Evolutionary conservation across 2,888 invertebrate species (phyloP), one percentile per base, ranked within the genome.

Genomic region (Dynastes grantii): DNA sequence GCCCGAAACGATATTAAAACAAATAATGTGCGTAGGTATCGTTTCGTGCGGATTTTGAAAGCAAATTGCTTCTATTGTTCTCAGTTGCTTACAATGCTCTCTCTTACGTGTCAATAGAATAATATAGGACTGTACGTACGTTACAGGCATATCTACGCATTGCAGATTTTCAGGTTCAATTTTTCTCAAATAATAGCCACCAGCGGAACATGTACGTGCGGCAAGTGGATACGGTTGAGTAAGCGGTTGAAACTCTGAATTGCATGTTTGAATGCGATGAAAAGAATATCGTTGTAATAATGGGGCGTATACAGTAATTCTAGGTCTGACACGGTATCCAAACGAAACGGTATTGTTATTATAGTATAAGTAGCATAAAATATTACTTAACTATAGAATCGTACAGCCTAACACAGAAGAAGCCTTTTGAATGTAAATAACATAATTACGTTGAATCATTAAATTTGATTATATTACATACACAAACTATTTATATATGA

Each of bases 151-250:
- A 53, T 13, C 13, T 53, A 53, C 53, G 53, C 53, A 53, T 16
- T 53, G 53, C 53, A 53, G 53, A 53, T 53, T 53, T 53, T 16
- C 53, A 53, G 16, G 53, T 53, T 16, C 16, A 53, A 53, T 53
- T 53, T 53, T 53, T 53, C 53, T 53, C 13, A 53, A 53, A 53
- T 53, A 53, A 53, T 53, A 53, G 53, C 53, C n/a, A 37, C 32
- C 32, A 37, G 32, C 32, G 13, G 53, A 53, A 53, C 5, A 16
- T 53, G 13, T n/a, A 53, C 53, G 13, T 53, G 4, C 4, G 11
- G 53, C 53, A 13, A 32, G 4, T 32, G 32, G 4, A 53, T n/a
- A 16, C 53, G 4, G 2, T 13, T 16, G 53, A 16, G 13, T 13
- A 11, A 16, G 53, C 53, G 53, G 53, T 53, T 16, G 16, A 16